Evolutionary conservation across 2,888 invertebrate genomes (phyloP).

Genomic region (Melikaiella ostensackeni): DNA sequence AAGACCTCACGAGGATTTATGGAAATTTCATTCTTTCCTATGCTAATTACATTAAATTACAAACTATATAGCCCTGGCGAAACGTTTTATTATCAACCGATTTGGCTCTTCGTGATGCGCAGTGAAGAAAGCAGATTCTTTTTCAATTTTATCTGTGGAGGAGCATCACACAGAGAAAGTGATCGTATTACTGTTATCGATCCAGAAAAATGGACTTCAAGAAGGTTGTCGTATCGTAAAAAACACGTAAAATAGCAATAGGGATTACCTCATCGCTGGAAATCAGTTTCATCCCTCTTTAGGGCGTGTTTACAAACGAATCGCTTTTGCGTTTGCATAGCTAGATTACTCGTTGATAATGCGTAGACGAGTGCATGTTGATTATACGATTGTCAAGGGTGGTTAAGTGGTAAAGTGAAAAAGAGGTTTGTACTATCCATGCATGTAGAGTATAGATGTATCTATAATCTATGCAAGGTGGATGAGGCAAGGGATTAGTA

Average conservation of each 20-base stretch:
- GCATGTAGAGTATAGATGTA: background rate
- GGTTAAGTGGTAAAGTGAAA: background rate
- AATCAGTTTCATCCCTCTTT: slow-evolving; percentile 23
- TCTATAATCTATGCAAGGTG: background rate
- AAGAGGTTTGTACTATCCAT: background rate
- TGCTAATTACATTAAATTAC: too few relatives aligned
- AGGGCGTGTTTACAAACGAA: slow-evolving; percentile 19
- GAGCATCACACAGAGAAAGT: background rate
- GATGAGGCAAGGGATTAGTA: background rate
- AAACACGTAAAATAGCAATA: slow-evolving; percentile 23
- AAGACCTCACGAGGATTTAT: too few relatives aligned
- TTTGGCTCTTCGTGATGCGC: too few relatives aligned
- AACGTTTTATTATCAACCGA: too few relatives aligned
- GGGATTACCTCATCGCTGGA: background rate
- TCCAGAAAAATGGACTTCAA: background rate
- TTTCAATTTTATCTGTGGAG: background rate
- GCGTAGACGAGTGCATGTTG: background rate
- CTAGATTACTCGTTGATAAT: slow-evolving; percentile 7
- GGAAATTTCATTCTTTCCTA: too few relatives aligned
- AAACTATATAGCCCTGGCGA: too few relatives aligned
- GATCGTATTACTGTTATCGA: background rate
- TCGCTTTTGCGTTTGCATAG: slow-evolving; percentile 11
- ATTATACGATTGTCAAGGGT: slow-evolving; percentile 15
- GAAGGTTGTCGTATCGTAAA: slow-evolving; percentile 32
- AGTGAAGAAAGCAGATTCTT: background rate